Evolutionary conservation across 2,113 vertebrate species (phyloP), one percentile per base, ranked within the genome.

Genomic region (Saguinus imperator): DNA sequence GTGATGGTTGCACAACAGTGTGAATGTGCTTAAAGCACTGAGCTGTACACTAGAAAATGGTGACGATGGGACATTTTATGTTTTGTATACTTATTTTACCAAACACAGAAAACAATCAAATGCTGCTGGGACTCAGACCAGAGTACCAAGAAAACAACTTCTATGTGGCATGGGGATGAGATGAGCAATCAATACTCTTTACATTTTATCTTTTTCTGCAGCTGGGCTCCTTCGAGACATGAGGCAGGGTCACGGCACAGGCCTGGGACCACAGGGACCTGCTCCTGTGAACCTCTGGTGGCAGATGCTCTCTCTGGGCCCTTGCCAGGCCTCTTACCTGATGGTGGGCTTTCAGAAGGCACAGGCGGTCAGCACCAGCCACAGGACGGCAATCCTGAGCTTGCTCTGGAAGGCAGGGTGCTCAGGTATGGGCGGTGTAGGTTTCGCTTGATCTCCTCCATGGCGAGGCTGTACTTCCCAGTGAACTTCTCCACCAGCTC

Each of bases 321-420:
- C 57, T 29, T 1, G 10, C 6, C 14, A 1, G 48, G 21, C 37
- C 43, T 85, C 48, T 48, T 96, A 99, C 99, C 99, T 99, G 8
- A 99, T 99, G 70, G 99, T 99, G 0, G 99, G 99, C 98, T 99
- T 99, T 87, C 99, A 99, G 98, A 99, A 99, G 5, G 99, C 99
- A 1, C 99, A 99, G 50, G 99, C 99, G 0, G 99, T 99, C 89
- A 99, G 98, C 50, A 99, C 99, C 1, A 99, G 99, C 52, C 99
- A 99, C 35, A 99, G 99, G 0, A 99, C 99, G 0, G 99, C 99
- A 1, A 99, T 99, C 43, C 99, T 99, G 4, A 99, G 97, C 95
- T 99, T 99, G 0, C 99, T 99, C 98, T 99, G 99, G 98, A 99
- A 99, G 77, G 99, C 99, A 4, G 99, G 98, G 98, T 99, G 99